These are phyloP conservation scores for Scartelaos histophorus DNA, from an alignment of 2,113 vertebrate genomes.

Conservation along the genomic window DNA sequence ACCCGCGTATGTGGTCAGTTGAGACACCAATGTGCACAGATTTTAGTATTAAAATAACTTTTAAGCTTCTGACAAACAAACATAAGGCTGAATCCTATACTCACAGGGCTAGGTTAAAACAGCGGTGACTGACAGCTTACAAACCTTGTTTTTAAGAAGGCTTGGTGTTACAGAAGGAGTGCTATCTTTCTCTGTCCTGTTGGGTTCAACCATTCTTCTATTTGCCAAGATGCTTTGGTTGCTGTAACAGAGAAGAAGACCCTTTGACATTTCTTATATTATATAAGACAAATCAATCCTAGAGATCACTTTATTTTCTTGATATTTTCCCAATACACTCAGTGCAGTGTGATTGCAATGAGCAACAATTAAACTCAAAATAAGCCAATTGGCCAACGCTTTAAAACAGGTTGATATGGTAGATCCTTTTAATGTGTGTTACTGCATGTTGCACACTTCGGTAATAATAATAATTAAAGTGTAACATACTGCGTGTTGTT, in stretches of 20 bases:
- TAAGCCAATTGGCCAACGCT: neutral
- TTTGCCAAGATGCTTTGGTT: constrained; percentile 64
- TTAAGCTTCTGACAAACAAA: neutral
- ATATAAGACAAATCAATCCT: neutral
- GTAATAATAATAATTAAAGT: no score
- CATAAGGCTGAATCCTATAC: neutral
- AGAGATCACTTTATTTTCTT: neutral
- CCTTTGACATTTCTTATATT: neutral
- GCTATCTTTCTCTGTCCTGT: constrained; percentile 57
- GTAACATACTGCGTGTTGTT: constrained; percentile 55
- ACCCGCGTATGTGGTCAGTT: neutral
- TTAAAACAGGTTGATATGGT: neutral
- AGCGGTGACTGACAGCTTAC: constrained; percentile 4
- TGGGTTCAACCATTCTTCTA: constrained; percentile 56
- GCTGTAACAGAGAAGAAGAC: constrained; percentile 48
- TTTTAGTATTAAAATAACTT: neutral
- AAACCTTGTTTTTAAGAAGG: constrained; percentile 70
- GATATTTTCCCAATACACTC: neutral
- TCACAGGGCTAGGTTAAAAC: neutral
- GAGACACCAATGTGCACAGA: neutral
- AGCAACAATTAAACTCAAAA: neutral
- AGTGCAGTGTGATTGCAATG: neutral
- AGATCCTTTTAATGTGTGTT: no score
- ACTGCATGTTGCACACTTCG: neutral
- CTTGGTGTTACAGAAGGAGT: constrained; percentile 49